Conservation (phyloP, 92 coral and sea anemone species). For the Phenganax marumi region DNA sequence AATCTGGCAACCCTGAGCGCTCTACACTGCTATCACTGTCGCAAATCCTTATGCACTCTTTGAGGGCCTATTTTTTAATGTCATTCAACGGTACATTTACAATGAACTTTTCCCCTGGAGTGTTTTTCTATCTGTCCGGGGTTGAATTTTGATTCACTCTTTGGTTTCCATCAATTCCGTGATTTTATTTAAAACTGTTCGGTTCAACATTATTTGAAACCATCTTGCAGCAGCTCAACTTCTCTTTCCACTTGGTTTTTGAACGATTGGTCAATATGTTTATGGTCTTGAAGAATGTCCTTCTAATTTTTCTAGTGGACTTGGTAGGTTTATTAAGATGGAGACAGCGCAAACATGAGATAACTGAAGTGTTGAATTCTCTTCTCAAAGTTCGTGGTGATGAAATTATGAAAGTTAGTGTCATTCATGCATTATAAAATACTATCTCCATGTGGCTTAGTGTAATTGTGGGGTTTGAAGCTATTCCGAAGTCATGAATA, state of each 20-base stretch:
- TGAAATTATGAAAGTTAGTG: conserved; percentile 86
- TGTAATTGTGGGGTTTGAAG: too few species aligned
- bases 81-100: not conserved
- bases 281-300: not conserved
- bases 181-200: too few species aligned
- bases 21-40: too few species aligned
- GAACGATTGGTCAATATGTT: not conserved
- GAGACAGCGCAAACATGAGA: conserved; percentile 69
- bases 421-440: not conserved
- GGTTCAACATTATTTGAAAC: too few species aligned
- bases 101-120: not conserved
- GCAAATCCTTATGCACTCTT: too few species aligned
- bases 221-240: not conserved
- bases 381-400: conserved; percentile 86
- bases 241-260: not conserved
- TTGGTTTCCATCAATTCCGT: too few species aligned
- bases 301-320: conserved; percentile 61
- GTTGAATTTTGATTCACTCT: too few species aligned
- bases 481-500: too few species aligned
- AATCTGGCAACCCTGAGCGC: too few species aligned
- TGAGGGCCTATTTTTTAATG: too few species aligned
- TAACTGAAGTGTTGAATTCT: conserved; percentile 73
- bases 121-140: too few species aligned
- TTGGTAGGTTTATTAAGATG: conserved; percentile 90
- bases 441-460: too few species aligned